Conservation (phyloP, 2,113 vertebrate species). For the Dolichotis patagonum region DNA sequence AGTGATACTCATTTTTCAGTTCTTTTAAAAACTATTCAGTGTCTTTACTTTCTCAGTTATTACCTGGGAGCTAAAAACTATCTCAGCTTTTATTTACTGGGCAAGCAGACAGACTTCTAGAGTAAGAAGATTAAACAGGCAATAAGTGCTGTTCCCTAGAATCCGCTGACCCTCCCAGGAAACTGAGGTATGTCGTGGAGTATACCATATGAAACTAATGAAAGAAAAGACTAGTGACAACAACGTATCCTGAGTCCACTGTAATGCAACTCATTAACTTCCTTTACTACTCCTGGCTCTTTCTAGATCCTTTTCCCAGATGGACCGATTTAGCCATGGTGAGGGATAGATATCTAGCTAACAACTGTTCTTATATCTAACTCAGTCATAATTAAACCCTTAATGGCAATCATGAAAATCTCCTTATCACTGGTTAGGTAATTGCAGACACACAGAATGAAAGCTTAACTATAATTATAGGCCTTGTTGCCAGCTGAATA, state of each 20-base stretch:
- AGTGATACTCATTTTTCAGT: neutral
- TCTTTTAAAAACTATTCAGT: constrained; percentile 35
- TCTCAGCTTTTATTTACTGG: neutral
- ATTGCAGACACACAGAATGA: constrained; percentile 79
- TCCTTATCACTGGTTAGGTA: constrained; percentile 76
- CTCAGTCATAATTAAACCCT: constrained; percentile 78
- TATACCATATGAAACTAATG: neutral
- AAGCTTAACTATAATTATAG: constrained; percentile 80
- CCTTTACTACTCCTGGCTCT: neutral
- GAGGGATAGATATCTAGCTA: constrained; percentile 62
- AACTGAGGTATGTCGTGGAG: neutral
- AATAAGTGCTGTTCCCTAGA: neutral
- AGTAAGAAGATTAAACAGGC: neutral
- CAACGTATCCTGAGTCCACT: neutral
- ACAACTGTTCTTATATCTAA: constrained; percentile 73
- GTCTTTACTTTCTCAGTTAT: constrained; percentile 7
- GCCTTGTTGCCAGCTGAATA: constrained; percentile 76
- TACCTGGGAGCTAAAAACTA: neutral
- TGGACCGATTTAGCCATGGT: constrained; percentile 43
- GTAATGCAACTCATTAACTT: neutral
- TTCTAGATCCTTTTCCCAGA: neutral
- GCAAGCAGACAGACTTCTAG: neutral
- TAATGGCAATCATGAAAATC: constrained; percentile 78
- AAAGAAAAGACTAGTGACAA: neutral
- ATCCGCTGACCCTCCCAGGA: neutral